These are phyloP conservation scores for Trachelus iudaicus DNA, from an alignment of 2,888 invertebrate species.

Conservation along the genomic window DNA sequence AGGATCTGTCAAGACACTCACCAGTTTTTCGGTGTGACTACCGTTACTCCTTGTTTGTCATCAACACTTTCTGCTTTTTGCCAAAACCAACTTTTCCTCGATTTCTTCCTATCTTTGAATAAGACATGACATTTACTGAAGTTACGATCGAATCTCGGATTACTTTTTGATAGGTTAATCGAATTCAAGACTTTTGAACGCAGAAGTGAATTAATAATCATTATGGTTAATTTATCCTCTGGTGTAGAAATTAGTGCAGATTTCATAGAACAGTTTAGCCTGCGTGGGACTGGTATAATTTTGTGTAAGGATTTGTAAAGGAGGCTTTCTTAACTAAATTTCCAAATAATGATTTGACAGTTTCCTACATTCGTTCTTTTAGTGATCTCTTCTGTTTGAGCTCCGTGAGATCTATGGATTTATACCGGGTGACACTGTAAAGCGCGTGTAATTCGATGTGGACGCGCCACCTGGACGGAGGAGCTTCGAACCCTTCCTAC, in stretches of 20 bases:
- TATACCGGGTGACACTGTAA: no score
- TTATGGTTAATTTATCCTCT: not conserved
- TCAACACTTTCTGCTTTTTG: no score
- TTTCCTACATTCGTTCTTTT: not conserved
- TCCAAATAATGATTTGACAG: not conserved
- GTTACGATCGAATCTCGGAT: not conserved
- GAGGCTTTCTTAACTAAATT: no score
- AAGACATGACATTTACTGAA: constrained; percentile 1
- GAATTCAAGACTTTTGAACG: constrained; percentile 7
- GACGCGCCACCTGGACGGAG: no score
- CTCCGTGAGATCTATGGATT: no score
- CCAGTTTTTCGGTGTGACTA: constrained; percentile 29
- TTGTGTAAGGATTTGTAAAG: no score
- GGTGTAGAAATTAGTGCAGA: not conserved
- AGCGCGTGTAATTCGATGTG: no score
- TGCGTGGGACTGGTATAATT: not conserved
- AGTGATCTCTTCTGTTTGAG: not conserved
- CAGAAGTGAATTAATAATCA: constrained; percentile 1
- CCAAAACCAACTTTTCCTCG: no score
- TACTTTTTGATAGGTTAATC: not conserved
- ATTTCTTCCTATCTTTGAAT: not conserved
- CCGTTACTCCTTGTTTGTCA: not conserved
- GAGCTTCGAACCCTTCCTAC: no score
- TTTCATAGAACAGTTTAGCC: not conserved
- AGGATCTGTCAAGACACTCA: constrained; percentile 4